Base-by-base conservation (phyloP, 2,888 invertebrate genomes). In the Campopleginae sp. region DNA sequence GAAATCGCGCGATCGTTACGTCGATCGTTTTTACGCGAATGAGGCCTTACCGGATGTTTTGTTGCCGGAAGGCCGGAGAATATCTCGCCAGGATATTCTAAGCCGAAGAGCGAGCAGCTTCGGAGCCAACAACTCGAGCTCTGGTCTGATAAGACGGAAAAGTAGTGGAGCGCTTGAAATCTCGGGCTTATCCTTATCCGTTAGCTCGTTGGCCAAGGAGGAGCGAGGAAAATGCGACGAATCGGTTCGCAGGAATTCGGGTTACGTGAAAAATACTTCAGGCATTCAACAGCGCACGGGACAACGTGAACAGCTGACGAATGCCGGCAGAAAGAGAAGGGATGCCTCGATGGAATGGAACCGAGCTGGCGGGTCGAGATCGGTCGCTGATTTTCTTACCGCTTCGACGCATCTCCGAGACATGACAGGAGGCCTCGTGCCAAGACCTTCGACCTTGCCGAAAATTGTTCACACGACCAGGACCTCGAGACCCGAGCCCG, bases 401-500 rank as follows among this genome's bases (percentile, higher is more conserved):
- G 88, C 88, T 78, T 86, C 88, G 58, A 86, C 46, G 74, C 88
- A 66, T 84, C 86, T 88, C 74, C 89, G 88, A 71, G 90, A 89
- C 87, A 75, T 86, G 54, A 75, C 86, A 72, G 85, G 84, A 17
- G 80, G 87, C 76, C 85, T 90, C 68, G 89, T 88, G 8, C 89
- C 91, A 19, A 88, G 93, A 86, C 91, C 93, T 31, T 93, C 93
- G 78, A 93, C 93, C 54, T 85, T 93, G 72, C 93, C 93, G 8
- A 93, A 93, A 87, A 89, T 91, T 38, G 61, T 90, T 14, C 89
- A 91, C 54, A 68, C 88, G 0, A 85, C 88, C 33, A 89, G 78
- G 38, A 68, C 82, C 12, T 38, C 84, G 23, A 88, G 84, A 46
- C 74, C 85, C 44, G 83, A 79, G 42, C 23, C 70, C 33, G 90